phyloP scores from a whole-genome alignment of 2,888 invertebrate genomes.

The Byasa hedistus region DNA sequence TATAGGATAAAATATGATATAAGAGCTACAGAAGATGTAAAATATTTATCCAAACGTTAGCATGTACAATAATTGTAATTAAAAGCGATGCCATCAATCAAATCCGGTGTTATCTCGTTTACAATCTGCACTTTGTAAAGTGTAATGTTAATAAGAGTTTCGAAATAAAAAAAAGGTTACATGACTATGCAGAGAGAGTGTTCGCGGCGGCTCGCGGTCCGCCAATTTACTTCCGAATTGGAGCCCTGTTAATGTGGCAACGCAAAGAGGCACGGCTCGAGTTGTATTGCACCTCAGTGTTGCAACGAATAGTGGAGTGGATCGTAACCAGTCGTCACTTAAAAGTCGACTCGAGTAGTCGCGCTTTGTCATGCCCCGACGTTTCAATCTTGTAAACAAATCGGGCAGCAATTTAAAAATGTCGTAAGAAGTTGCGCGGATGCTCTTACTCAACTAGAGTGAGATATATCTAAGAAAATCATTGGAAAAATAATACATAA shows the following conservation, averaged over 20 bases:
- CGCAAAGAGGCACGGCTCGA: slow-evolving; percentile 19
- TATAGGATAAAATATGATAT: not conserved
- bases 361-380: slow-evolving; percentile 43
- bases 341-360: slow-evolving; percentile 67
- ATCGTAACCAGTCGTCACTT: slow-evolving; percentile 61
- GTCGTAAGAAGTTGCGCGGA: slow-evolving; percentile 35
- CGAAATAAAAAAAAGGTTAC: slow-evolving; percentile 57
- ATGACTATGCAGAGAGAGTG: slow-evolving; percentile 60
- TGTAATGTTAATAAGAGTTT: slow-evolving; percentile 35
- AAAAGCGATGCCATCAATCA: slow-evolving; percentile 4
- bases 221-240: slow-evolving; percentile 68
- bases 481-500: slow-evolving; percentile 35
- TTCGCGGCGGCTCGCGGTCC: slow-evolving; percentile 39
- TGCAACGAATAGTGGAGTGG: slow-evolving; percentile 39
- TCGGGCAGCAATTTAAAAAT: slow-evolving; percentile 35
- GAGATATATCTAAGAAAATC: slow-evolving; percentile 2
- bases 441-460: slow-evolving; percentile 13
- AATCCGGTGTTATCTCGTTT: not conserved
- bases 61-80: slow-evolving; percentile 1
- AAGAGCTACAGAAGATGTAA: not conserved
- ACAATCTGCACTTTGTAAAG: slow-evolving; percentile 3
- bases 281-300: slow-evolving; percentile 36
- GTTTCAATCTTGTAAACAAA: slow-evolving; percentile 26
- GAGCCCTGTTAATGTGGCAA: slow-evolving; percentile 40
- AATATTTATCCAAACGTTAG: not conserved